Evolutionary conservation across 2,888 invertebrate species (phyloP).

Genomic region (Cryptus viduatorius): DNA sequence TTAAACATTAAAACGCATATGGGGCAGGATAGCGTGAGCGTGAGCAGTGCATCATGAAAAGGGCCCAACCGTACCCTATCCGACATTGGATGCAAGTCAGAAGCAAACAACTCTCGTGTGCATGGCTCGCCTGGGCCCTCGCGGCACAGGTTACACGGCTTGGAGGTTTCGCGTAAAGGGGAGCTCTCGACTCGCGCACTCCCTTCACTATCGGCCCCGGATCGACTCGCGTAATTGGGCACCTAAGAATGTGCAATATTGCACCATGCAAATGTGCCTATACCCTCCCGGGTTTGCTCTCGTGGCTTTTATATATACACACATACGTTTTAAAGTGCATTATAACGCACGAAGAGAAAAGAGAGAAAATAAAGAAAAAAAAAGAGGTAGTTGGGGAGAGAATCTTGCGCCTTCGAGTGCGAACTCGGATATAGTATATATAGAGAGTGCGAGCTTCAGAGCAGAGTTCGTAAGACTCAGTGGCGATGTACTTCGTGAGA

Average conservation of each 20-base stretch:
- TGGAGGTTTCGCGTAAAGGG: constrained; percentile 13
- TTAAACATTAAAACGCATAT: constrained; percentile 66
- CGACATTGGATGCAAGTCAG: constrained; percentile 72
- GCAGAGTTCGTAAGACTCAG: not conserved
- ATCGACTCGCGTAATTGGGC: constrained; percentile 85
- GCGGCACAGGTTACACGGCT: constrained; percentile 2
- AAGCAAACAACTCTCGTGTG: constrained; percentile 52
- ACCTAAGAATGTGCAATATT: constrained; percentile 84
- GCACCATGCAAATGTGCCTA: constrained; percentile 84
- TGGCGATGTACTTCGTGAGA: not conserved
- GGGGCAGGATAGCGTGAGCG: constrained; percentile 78
- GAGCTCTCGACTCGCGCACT: constrained; percentile 60
- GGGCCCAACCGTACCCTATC: constrained; percentile 68
- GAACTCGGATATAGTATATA: too few relatives aligned
- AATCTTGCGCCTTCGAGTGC: too few relatives aligned
- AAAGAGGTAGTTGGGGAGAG: not conserved
- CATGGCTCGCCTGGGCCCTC: not conserved
- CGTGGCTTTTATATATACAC: constrained; percentile 1
- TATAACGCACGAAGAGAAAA: constrained; percentile 28
- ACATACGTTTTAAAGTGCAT: constrained; percentile 1
- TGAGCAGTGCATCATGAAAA: constrained; percentile 79
- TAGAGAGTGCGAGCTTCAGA: not conserved
- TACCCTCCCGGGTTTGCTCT: constrained; percentile 70
- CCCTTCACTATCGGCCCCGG: constrained; percentile 77
- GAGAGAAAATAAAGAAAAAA: too few relatives aligned